These are phyloP conservation scores for Byasa hedistus DNA, from an alignment of 2,888 invertebrate species.

Conservation along the genomic window DNA sequence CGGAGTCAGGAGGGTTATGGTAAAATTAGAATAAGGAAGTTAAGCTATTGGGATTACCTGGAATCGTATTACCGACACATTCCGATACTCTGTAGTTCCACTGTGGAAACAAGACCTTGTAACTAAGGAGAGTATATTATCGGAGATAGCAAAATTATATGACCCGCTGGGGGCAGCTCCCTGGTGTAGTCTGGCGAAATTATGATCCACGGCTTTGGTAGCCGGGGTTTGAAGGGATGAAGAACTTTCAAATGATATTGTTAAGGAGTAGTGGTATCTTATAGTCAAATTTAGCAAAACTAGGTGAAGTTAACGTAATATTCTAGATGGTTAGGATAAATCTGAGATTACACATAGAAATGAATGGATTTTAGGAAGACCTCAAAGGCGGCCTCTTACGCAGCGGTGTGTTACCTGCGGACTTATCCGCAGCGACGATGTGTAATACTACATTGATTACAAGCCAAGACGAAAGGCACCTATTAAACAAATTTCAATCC, in stretches of 20 bases:
- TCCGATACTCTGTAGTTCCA: not conserved
- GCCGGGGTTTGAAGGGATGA: constrained; percentile 33
- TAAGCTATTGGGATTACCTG: not conserved
- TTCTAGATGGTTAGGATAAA: not conserved
- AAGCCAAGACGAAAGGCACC: constrained; percentile 35
- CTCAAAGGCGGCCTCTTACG: constrained; percentile 32
- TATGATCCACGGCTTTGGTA: constrained; percentile 33
- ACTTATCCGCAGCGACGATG: constrained; percentile 24
- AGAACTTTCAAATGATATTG: constrained; percentile 25
- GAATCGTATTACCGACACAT: not conserved
- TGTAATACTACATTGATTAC: constrained; percentile 29
- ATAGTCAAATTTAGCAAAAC: constrained; percentile 7
- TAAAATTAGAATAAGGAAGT: not conserved
- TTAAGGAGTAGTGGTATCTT: constrained; percentile 27
- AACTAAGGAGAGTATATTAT: constrained; percentile 29
- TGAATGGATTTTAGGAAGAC: constrained; percentile 38
- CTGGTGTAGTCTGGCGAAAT: constrained; percentile 31
- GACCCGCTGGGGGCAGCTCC: constrained; percentile 36
- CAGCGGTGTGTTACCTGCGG: constrained; percentile 33
- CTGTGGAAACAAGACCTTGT: constrained; percentile 12
- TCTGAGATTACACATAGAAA: constrained; percentile 11
- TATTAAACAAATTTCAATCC: constrained; percentile 35
- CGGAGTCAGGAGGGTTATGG: not conserved
- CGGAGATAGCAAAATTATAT: constrained; percentile 30
- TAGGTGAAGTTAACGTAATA: not conserved